Conservation (phyloP, 2,888 invertebrate genomes). For the Lagria hirta region DNA sequence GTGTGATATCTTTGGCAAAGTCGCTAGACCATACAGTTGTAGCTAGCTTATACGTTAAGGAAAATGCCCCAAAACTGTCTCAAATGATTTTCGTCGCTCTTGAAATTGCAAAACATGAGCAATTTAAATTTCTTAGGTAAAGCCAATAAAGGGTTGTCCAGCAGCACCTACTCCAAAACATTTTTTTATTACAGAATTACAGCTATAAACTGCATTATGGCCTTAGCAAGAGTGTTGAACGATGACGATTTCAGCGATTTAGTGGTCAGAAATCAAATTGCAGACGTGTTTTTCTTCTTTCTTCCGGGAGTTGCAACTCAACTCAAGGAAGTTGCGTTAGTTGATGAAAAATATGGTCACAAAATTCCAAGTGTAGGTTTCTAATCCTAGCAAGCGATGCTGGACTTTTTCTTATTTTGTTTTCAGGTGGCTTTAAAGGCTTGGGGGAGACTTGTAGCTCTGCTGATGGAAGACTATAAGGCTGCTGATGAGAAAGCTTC, state of each 20-base stretch:
- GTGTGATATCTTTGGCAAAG: constrained; percentile 58
- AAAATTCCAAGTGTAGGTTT: constrained; percentile 61
- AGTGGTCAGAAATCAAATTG: constrained; percentile 56
- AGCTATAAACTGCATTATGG: constrained; percentile 63
- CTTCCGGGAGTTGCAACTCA: constrained; percentile 66
- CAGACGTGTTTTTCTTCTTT: constrained; percentile 63
- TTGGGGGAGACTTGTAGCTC: constrained; percentile 53
- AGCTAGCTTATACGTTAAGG: constrained; percentile 58
- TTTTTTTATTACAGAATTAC: constrained; percentile 47
- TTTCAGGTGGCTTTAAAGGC: constrained; percentile 54
- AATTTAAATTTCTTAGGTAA: constrained; percentile 65
- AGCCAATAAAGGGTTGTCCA: too few relatives aligned
- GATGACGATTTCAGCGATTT: constrained; percentile 58
- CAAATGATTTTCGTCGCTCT: constrained; percentile 67
- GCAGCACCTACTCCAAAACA: too few relatives aligned
- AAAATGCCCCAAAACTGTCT: constrained; percentile 62
- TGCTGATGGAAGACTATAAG: constrained; percentile 55
- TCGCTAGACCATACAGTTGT: constrained; percentile 58
- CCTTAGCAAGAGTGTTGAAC: constrained; percentile 63
- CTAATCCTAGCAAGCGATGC: too few relatives aligned
- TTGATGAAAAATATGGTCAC: constrained; percentile 63
- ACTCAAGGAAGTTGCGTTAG: constrained; percentile 61
- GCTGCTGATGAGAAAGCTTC: constrained; percentile 29
- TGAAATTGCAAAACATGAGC: constrained; percentile 68
- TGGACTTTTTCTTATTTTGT: too few relatives aligned